Evolutionary conservation across 2,113 vertebrate species (phyloP).

Genomic region (Cathartes aura): DNA sequence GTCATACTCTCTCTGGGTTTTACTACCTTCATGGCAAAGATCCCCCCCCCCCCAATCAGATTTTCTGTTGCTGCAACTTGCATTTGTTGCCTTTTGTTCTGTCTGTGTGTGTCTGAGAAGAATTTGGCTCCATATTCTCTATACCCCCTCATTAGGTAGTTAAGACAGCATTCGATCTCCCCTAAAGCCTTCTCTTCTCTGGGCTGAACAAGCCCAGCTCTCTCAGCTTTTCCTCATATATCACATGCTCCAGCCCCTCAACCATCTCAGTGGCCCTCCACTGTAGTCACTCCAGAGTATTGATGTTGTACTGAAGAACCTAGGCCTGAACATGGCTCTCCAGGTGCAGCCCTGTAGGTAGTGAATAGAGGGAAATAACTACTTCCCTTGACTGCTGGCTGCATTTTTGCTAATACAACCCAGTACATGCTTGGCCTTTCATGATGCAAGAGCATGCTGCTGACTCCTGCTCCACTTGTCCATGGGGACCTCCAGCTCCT

Average conservation of each 20-base stretch:
- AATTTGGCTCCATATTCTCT: neutral
- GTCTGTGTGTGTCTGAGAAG: neutral
- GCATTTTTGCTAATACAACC: neutral
- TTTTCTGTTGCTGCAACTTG: neutral
- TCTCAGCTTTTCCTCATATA: neutral
- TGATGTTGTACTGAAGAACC: neutral
- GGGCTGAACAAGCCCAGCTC: neutral
- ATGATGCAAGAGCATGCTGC: neutral
- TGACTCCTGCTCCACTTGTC: neutral
- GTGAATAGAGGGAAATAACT: neutral
- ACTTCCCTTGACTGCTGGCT: neutral
- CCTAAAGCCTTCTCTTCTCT: neutral
- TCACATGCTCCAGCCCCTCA: neutral
- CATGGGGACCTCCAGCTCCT: neutral
- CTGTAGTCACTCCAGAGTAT: neutral
- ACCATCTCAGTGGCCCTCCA: rapidly evolving
- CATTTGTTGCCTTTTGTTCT: neutral
- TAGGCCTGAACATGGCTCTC: neutral
- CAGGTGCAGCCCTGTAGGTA: neutral
- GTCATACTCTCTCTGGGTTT: neutral
- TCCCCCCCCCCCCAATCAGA: neutral
- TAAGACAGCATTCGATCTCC: neutral
- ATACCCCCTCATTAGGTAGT: neutral
- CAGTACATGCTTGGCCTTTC: neutral
- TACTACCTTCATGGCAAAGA: neutral